Conservation (phyloP, 2,113 vertebrate species). For the Lampris megalopsis region DNA sequence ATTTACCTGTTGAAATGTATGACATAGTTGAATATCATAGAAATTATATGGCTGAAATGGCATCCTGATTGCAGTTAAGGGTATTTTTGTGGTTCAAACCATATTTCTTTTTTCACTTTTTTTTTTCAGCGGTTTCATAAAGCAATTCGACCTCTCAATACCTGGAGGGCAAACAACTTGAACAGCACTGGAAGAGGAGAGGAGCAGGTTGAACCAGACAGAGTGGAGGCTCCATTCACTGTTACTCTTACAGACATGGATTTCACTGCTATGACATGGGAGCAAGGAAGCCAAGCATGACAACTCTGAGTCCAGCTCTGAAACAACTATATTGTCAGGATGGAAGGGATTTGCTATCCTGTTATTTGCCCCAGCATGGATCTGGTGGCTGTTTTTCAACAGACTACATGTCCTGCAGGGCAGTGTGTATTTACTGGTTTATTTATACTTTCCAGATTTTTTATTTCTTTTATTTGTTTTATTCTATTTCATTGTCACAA, state of each 20-base stretch:
- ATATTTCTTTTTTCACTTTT: slow-evolving; percentile 8
- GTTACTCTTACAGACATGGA: slow-evolving; percentile 83
- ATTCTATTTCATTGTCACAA: slow-evolving; percentile 1
- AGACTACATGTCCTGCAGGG: slow-evolving; percentile 58
- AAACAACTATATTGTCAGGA: slow-evolving; percentile 32
- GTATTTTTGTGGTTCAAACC: background rate
- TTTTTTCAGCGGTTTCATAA: slow-evolving; percentile 82
- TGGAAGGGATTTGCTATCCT: slow-evolving; percentile 30
- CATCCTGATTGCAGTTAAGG: background rate
- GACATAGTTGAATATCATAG: background rate
- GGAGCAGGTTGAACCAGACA: slow-evolving; percentile 25
- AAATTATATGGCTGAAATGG: background rate
- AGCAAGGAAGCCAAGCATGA: slow-evolving; percentile 60
- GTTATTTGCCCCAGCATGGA: slow-evolving; percentile 35
- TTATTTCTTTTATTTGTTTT: slow-evolving; percentile 32
- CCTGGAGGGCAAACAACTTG: slow-evolving; percentile 81
- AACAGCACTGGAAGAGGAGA: slow-evolving; percentile 33
- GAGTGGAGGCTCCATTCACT: slow-evolving; percentile 78
- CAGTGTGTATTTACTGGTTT: slow-evolving; percentile 44
- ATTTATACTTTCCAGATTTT: slow-evolving; percentile 58
- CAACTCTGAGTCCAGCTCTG: background rate
- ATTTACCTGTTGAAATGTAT: background rate
- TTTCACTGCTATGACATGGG: slow-evolving; percentile 74
- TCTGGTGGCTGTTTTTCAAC: slow-evolving; percentile 38
- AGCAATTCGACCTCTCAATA: slow-evolving; percentile 82